Base-by-base conservation (phyloP, 2,888 invertebrate genomes). In the Tipula lateralis region DNA sequence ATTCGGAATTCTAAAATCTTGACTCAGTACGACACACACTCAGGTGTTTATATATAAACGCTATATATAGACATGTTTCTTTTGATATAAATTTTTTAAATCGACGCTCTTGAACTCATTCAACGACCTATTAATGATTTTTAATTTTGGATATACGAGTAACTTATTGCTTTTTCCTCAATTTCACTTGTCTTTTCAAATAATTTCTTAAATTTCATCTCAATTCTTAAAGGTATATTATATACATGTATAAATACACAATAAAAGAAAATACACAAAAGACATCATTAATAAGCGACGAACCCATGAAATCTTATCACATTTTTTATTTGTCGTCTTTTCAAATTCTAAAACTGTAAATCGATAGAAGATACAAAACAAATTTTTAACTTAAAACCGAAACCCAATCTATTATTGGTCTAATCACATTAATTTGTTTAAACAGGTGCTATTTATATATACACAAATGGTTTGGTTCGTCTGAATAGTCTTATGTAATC, bases 361-460 rank as follows among this genome's bases (percentile, higher is more conserved):
- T 24, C 44, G n/a, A 44, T 66, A 66, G 24, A 44, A 66, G 16
- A 44, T 44, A 12, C 2, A 44, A 44, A 44, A 39, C 12, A 16
- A 50, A 50, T 6, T 24, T 7, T 24, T 24, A 24, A 66, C 19
- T 24, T 66, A 66, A 66, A 24, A 66, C 66, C 66, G 66, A 66
- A 66, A 66, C 66, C 66, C 66, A 66, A 66, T 66, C 66, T 66
- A 66, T 66, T 24, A 66, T 66, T 9, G 7, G 9, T 66, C 24
- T 66, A 66, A 66, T 66, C 66, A 66, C 66, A 66, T 66, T 66
- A 66, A 66, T 66, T 66, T 66, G 66, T 66, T 66, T 66, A 66
- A 66, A 66, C 66, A 66, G 66, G 66, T 66, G 66, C 66, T 66
- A 66, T 66, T 66, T 24, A 66, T 66, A 66, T 24, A 39, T 3